Percentiles rank a stretch among this genome's conserved stretches.
Conservation (phyloP, 1,140 invertebrate species). For the Nylanderia fulva region DNA sequence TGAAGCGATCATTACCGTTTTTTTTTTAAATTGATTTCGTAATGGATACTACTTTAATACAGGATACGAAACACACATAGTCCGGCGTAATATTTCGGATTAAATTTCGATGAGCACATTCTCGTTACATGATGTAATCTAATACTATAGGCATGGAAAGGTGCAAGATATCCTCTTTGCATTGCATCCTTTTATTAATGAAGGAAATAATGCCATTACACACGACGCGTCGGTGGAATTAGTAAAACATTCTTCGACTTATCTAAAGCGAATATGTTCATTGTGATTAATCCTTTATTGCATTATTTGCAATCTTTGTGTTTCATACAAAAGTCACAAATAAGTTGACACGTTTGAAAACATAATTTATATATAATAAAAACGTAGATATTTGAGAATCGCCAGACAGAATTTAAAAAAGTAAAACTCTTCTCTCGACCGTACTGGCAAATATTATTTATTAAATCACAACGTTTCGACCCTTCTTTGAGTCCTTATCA, state of each 20-base stretch:
- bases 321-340: background rate
- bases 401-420: no score
- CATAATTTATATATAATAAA: background rate
- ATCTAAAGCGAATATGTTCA: background rate
- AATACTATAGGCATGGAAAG: slow-evolving; percentile 19
- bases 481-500: no score
- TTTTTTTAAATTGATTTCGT: no score
- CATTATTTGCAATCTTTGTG: background rate
- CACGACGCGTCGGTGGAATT: slow-evolving; percentile 16
- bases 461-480: no score
- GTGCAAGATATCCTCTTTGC: background rate
- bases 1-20: background rate
- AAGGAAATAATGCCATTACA: slow-evolving; percentile 61
- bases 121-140: slow-evolving; percentile 5
- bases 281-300: background rate
- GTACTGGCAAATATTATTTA: no score
- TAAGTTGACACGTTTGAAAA: background rate
- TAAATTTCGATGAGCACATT: slow-evolving; percentile 28
- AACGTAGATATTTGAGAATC: no score
- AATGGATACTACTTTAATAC: background rate
- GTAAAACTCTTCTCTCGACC: no score
- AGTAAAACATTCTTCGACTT: background rate
- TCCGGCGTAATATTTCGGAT: background rate
- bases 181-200: slow-evolving; percentile 50
- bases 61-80: background rate